A percentile compares a stretch with the other conserved stretches of the same genome.
Conservation (phyloP, 2,888 invertebrate species). For the Leptinotarsa peninsularis region DNA sequence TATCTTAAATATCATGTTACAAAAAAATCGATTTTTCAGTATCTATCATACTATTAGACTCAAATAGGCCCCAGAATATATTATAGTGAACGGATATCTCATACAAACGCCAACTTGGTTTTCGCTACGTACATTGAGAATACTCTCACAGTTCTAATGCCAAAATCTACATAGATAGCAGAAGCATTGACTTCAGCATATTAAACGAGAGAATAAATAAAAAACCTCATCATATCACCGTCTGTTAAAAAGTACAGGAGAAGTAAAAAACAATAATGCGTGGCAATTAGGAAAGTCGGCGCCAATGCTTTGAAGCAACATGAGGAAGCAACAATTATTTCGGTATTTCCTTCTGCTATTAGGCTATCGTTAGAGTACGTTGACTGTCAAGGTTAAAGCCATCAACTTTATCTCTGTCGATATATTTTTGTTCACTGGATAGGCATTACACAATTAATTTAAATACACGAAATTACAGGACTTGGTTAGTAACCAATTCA, state of each 20-base stretch:
- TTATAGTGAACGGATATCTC: no score
- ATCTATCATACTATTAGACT: no score
- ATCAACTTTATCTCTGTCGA: slow-evolving; percentile 3
- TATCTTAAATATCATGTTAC: no score
- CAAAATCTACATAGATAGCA: no score
- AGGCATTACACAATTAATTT: neutral
- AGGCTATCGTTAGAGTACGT: slow-evolving; percentile 13
- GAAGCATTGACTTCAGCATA: no score
- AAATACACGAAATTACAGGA: neutral
- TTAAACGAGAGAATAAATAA: no score
- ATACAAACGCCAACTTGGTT: no score
- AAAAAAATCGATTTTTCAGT: no score
- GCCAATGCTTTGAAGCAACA: slow-evolving; percentile 13
- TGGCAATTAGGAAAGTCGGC: neutral
- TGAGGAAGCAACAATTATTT: slow-evolving; percentile 20
- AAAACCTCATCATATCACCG: no score
- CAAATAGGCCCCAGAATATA: no score
- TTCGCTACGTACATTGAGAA: no score
- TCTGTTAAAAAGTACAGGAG: neutral
- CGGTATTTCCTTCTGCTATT: slow-evolving; percentile 18
- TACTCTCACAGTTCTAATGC: no score
- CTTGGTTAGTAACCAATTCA: neutral
- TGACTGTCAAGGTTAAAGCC: slow-evolving; percentile 18
- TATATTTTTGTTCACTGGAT: neutral
- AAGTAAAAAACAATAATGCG: neutral